Evolutionary conservation across 2,113 vertebrate species (phyloP).

Genomic region (Pelvicachromis taeniatus): DNA sequence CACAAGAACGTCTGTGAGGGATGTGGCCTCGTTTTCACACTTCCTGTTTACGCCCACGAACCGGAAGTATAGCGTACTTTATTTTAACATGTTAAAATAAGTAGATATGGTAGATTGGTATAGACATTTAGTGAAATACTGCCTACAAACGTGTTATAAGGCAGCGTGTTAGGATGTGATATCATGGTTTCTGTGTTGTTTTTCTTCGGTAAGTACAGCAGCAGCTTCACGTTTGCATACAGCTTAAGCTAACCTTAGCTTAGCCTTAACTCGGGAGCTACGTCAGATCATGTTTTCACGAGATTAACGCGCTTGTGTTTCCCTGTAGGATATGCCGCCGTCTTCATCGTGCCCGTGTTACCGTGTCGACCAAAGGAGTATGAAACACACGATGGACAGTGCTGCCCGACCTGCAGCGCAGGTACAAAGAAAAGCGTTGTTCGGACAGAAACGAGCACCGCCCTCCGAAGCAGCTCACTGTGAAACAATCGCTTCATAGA

Average conservation of each 20-base stretch:
- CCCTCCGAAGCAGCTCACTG: rapidly evolving
- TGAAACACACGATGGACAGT: rapidly evolving
- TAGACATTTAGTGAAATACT: not conserved
- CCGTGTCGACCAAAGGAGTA: not conserved
- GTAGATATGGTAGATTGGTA: not conserved
- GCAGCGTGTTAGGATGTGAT: not conserved
- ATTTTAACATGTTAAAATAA: no score
- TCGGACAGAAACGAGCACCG: not conserved
- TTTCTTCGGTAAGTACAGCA: not conserved
- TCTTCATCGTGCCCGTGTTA: rapidly evolving
- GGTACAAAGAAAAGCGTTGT: not conserved
- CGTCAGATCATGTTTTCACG: not conserved
- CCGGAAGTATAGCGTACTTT: rapidly evolving
- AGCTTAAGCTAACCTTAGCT: not conserved
- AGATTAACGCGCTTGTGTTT: not conserved
- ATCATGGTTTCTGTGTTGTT: not conserved
- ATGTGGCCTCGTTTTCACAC: no score
- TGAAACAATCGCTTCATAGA: not conserved
- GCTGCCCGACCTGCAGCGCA: conserved; percentile 12
- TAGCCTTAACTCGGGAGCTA: not conserved
- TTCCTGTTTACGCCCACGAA: not conserved
- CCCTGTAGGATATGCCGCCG: rapidly evolving
- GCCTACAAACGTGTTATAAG: rapidly evolving
- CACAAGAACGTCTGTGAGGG: not conserved
- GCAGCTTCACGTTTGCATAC: rapidly evolving